phyloP scores from a whole-genome alignment of 2,113 vertebrate species.

The Salvator merianae region DNA sequence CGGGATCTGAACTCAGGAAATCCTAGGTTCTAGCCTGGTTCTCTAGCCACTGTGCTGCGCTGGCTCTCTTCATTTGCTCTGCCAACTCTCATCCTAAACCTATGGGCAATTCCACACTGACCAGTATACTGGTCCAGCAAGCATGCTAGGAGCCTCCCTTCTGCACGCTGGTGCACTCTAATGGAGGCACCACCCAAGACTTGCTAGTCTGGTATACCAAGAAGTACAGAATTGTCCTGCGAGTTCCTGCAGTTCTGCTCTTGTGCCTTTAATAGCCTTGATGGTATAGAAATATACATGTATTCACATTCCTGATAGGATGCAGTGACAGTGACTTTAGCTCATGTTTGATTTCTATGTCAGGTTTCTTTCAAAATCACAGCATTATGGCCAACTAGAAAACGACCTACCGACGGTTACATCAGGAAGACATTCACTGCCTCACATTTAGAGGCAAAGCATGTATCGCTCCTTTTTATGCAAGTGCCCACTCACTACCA shows the following conservation, averaged over 20 bases:
- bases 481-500: constrained; percentile 35
- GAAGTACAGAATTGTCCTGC: too few relatives aligned
- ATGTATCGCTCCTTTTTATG: not conserved
- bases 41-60: too few relatives aligned
- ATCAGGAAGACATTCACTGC: not conserved
- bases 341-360: not conserved
- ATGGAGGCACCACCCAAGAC: too few relatives aligned
- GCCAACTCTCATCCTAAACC: not conserved
- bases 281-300: not conserved
- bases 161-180: too few relatives aligned
- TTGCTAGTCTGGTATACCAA: too few relatives aligned
- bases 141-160: too few relatives aligned
- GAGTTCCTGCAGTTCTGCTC: not conserved
- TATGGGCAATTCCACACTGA: not conserved
- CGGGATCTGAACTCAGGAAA: too few relatives aligned
- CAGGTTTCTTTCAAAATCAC: not conserved
- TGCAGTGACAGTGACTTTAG: not conserved
- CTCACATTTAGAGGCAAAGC: not conserved
- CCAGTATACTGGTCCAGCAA: too few relatives aligned
- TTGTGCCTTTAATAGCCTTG: not conserved
- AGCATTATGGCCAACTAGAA: not conserved
- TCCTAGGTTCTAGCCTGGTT: too few relatives aligned
- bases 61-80: too few relatives aligned
- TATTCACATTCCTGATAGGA: not conserved
- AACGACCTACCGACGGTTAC: not conserved